Evolutionary conservation across 2,113 vertebrate species (phyloP), one percentile per base, ranked within the genome.

Genomic region (Seriola quinqueradiata): DNA sequence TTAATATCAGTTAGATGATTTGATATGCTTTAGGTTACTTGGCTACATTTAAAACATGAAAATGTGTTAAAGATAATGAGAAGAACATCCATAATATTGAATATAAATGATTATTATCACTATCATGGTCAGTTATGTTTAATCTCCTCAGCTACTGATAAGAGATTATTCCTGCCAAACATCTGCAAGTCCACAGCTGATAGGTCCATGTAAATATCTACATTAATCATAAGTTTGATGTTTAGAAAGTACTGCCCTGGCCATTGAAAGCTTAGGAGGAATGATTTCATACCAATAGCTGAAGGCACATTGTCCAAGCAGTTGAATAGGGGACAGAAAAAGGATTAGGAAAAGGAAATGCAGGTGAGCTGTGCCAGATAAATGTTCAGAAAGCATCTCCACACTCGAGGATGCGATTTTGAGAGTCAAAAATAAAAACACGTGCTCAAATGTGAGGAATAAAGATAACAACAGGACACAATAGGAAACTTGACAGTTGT

Each of bases 131-230:
- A 40, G 55, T 16, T 28, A 42, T 28, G 28, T 70, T 79, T 64
- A 71, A 70, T 77, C 23, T 63, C 36, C 38, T 64, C 34, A 77
- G 7, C 11, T 66, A 7, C 9, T 44, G 23, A 68, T 34, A 52
- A 23, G 0, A 46, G 38, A 61, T 77, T 42, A 32, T 67, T 72
- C 8, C 17, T 48, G n/a, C 32, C 13, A 54, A 66, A 57, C 25
- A 61, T 40, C 46, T 38, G 12, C 52, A 63, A 12, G 68, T 19
- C 40, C 32, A 48, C 17, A 48, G 14, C 13, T 21, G 55, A 42
- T 60, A 16, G 52, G 60, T 61, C 54, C 6, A 23, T 10, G 11
- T 46, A 38, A 55, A 11, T 3, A 0, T 12, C 34, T 44, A 19
- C 10, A 46, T 54, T 14, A 28, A 19, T 52, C 40, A 52, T 48